Base-by-base conservation (phyloP, 2,888 invertebrate genomes). In the Sinohyriopsis cumingii region DNA sequence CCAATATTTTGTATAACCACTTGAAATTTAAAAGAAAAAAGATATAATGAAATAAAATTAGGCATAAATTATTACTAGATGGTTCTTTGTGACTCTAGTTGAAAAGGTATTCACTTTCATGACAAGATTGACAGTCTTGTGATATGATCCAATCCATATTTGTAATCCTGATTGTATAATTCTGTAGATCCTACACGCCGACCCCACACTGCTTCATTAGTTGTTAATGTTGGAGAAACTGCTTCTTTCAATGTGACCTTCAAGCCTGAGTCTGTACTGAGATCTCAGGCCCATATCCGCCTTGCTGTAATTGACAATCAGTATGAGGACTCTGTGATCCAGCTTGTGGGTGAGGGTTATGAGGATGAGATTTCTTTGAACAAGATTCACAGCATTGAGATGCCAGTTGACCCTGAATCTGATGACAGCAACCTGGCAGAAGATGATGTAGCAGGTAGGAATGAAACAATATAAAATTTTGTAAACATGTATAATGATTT, bases 301-400 rank as follows among this genome's bases (percentile, higher is more conserved):
- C 76, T 93, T 33, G 89, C 90, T 56, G 91, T 92, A 5, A 85
- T 90, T 19, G 91, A 92, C 80, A 93, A 93, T 88, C 92, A 92
- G 61, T 93, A 92, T 79, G 93, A 93, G 78, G 90, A 91, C 71
- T 86, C 91, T n/a, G 88, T 88, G 54, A 85, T 92, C n/a, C 86
- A 90, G 80, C 78, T 90, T 73, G 88, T 89, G 3, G 92, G 90
- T 0, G 91, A 92, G 75, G 91, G 91, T 28, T 92, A 91, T 76
- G 81, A 85, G 60, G 91, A 91, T 81, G 89, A 91, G 67, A 86
- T 92, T 59, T 89, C 91, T 3, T 75, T 92, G 15, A 90, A 91
- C 63, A 88, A 89, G 77, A 87, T 93, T 90, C 84, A 82, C 67
- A 82, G 83, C 67, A 77, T 84, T n/a, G 76, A 76, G 20, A 60